Evolutionary conservation across 1,140 invertebrate genomes (phyloP).

Genomic region (Sesamia nonagrioides): DNA sequence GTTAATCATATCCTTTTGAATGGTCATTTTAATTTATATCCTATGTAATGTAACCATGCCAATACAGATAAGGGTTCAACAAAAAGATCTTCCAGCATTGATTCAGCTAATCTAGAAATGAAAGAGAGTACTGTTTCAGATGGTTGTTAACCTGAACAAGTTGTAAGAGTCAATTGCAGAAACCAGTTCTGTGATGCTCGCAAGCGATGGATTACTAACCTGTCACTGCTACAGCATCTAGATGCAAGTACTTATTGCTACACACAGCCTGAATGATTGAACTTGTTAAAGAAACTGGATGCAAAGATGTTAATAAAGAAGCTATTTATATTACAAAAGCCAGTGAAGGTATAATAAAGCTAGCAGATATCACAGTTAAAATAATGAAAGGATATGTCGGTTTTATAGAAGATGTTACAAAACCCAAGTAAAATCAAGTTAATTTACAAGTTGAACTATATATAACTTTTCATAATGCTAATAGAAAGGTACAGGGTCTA

Average conservation of each 20-base stretch:
- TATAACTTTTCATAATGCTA: slow-evolving; percentile 49
- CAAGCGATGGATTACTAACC: slow-evolving; percentile 43
- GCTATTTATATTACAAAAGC: background rate
- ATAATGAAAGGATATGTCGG: background rate
- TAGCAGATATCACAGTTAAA: background rate
- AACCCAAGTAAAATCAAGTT: slow-evolving; percentile 23
- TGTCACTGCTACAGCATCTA: slow-evolving; percentile 33
- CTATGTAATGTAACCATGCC: no score
- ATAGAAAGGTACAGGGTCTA: slow-evolving; percentile 59
- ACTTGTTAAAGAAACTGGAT: slow-evolving; percentile 5
- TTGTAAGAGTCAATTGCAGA: slow-evolving; percentile 42
- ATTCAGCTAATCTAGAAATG: background rate
- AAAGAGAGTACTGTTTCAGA: slow-evolving; percentile 12
- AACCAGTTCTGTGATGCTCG: slow-evolving; percentile 37
- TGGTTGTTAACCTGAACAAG: slow-evolving; percentile 32
- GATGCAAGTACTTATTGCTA: slow-evolving; percentile 37
- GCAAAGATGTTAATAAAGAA: background rate
- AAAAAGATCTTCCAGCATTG: no score
- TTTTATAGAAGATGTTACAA: slow-evolving; percentile 6
- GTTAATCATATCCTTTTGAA: background rate
- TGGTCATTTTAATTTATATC: no score
- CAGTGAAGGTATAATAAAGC: background rate
- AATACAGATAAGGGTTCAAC: no score
- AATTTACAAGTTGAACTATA: slow-evolving; percentile 16
- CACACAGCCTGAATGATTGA: slow-evolving; percentile 31